A percentile compares a stretch with the other conserved stretches of the same genome.
These are phyloP conservation scores for Trypoxylon attenuatum DNA, from an alignment of 2,888 invertebrate species.

Conservation along the genomic window DNA sequence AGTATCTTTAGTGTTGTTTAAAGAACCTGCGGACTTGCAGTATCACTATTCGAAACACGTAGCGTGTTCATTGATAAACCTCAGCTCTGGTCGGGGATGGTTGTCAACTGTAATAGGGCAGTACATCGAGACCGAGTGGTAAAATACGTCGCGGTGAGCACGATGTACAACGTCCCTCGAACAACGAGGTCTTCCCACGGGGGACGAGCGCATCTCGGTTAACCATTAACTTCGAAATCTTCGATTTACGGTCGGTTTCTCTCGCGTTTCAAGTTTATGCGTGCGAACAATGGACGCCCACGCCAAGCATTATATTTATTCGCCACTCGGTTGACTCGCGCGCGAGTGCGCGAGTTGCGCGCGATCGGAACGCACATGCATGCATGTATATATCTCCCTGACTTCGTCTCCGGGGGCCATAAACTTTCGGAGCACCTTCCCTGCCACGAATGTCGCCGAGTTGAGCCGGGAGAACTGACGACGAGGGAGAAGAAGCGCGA, in stretches of 20 bases:
- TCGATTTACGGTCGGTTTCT: constrained; percentile 64
- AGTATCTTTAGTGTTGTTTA: not conserved
- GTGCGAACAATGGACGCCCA: constrained; percentile 66
- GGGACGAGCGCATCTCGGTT: constrained; percentile 24
- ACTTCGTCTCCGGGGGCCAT: constrained; percentile 54
- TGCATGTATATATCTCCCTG: constrained; percentile 56
- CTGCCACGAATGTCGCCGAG: constrained; percentile 35
- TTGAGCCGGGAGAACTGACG: too few species aligned
- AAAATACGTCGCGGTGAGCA: not conserved
- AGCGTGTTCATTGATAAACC: not conserved
- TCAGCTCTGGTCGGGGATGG: not conserved
- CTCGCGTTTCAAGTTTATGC: constrained; percentile 55
- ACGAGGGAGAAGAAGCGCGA: constrained; percentile 30
- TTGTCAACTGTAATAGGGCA: not conserved
- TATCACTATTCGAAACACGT: not conserved
- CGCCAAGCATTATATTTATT: constrained; percentile 62
- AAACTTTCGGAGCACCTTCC: constrained; percentile 57
- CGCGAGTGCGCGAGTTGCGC: constrained; percentile 13
- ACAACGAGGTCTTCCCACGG: constrained; percentile 41
- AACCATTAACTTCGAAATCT: constrained; percentile 59
- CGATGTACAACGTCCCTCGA: not conserved
- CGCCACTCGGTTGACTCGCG: constrained; percentile 34
- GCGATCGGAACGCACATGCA: constrained; percentile 39
- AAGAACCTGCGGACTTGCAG: not conserved
- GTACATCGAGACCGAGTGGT: not conserved